Conservation (phyloP, 2,888 invertebrate species). For the Rhagonycha lutea region DNA sequence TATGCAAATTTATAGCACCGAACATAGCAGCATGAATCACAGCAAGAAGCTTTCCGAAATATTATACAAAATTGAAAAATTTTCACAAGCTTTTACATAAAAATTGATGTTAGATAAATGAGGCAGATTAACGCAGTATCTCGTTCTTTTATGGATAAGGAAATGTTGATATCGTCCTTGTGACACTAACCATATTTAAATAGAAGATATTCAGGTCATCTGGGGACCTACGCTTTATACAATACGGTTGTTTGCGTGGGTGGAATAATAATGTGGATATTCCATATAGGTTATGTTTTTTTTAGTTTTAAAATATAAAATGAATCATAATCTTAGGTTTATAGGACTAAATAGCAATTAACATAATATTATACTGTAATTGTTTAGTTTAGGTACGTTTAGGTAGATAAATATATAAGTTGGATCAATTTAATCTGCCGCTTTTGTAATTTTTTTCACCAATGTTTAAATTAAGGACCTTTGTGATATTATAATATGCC, state of each 20-base stretch:
- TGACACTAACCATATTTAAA: slow-evolving; percentile 12
- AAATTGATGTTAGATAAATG: background rate
- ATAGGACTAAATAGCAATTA: background rate
- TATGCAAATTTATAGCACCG: background rate
- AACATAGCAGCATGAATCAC: background rate
- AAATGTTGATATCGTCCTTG: slow-evolving; percentile 10
- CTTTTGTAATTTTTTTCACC: background rate
- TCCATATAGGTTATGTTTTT: background rate
- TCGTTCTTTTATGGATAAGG: background rate
- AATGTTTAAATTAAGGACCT: no score
- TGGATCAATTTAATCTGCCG: background rate
- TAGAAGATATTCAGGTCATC: slow-evolving; percentile 15
- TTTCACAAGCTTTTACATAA: background rate
- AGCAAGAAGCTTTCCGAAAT: background rate
- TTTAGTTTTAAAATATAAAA: background rate
- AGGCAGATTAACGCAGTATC: background rate
- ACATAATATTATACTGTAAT: no score
- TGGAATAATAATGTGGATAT: slow-evolving; percentile 16
- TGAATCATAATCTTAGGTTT: background rate
- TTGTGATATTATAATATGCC: background rate
- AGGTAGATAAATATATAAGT: background rate
- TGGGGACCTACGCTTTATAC: slow-evolving; percentile 12
- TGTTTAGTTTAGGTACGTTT: background rate
- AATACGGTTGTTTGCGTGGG: slow-evolving; percentile 15
- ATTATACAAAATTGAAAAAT: background rate